Evolutionary conservation across 2,888 invertebrate genomes (phyloP), one percentile per base, ranked within the genome.

Genomic region (Drosophila demipolita): DNA sequence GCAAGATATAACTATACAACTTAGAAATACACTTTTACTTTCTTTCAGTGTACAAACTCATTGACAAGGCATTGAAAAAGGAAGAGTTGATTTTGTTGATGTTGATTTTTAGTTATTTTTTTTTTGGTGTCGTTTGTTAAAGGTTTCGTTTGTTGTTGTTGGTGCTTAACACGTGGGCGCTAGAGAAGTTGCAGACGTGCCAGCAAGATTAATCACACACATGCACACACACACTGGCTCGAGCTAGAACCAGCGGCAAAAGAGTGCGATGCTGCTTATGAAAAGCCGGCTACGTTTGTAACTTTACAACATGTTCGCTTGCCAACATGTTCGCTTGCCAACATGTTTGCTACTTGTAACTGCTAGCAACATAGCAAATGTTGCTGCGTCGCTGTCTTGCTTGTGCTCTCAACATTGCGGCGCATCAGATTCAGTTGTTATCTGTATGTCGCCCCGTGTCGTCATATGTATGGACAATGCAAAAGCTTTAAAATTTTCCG

Each of bases 401-500:
- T 70, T 69, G 64, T 73, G 77, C 80, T 88, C 81, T 83, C 84
- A 84, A 88, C 89, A 86, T 89, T 82, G 70, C 67, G 83, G 70
- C 79, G 82, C 84, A 89, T 89, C 84, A 73, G 84, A 81, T 78
- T 80, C 89, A 85, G 88, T 85, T 85, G 86, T 89, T 89, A 87
- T 85, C 90, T 89, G 90, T 89, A 88, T 78, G 71, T 88, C 86
- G 90, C 70, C 72, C 55, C 80, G 73, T 74, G 65, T 75, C 58
- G 86, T 75, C 83, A 50, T 45, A 52, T 71, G 67, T 62, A 66
- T 73, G 77, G 81, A 58, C 57, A 53, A 57, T 61, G 64, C 29
- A 57, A 61, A 64, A 78, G 57, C 15, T 23, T 15, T 15, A 58
- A 20, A 66, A 62, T 65, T 66, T 45, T 12, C 36, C 33, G 61